Conservation (phyloP, 1,140 invertebrate species). For the Frieseomelitta varia region DNA sequence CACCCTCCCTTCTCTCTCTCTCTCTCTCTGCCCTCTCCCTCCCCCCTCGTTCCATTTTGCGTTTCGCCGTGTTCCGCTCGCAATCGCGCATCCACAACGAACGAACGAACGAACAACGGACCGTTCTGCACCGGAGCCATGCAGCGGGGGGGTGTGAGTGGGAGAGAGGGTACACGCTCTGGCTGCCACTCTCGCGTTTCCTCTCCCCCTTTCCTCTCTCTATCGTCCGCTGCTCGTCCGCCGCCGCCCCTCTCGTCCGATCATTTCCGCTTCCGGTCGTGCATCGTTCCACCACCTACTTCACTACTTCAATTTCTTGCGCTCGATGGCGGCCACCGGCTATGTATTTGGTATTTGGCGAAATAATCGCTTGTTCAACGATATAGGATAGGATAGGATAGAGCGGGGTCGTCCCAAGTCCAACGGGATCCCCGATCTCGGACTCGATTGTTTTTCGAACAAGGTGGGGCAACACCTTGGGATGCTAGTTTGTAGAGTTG, state of each 20-base stretch:
- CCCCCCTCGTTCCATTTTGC: conserved; percentile 63
- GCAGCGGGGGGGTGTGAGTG: conserved; percentile 7
- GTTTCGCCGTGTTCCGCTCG: conserved; percentile 64
- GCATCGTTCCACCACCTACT: conserved; percentile 44
- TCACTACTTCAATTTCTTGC: conserved; percentile 52
- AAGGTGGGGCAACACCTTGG: no score
- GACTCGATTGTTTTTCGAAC: no score
- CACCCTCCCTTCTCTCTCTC: no score
- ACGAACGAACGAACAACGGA: conserved; percentile 66
- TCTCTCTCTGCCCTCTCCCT: no score
- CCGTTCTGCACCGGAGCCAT: conserved; percentile 33
- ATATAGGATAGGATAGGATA: no score
- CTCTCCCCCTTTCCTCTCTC: not conserved
- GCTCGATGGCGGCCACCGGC: not conserved
- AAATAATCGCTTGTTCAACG: not conserved
- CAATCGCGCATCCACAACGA: conserved; percentile 69
- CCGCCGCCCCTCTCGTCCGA: conserved; percentile 20
- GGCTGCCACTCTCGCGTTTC: not conserved
- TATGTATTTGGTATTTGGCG: no score
- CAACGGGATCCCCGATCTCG: no score
- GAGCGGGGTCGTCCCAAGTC: no score
- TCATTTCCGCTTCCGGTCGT: conserved; percentile 67
- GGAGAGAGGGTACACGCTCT: not conserved
- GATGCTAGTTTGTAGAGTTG: no score
- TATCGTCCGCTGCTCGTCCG: not conserved